Evolutionary conservation across 2,113 vertebrate species (phyloP), one percentile per base, ranked within the genome.

Genomic region (Ranitomeya variabilis): DNA sequence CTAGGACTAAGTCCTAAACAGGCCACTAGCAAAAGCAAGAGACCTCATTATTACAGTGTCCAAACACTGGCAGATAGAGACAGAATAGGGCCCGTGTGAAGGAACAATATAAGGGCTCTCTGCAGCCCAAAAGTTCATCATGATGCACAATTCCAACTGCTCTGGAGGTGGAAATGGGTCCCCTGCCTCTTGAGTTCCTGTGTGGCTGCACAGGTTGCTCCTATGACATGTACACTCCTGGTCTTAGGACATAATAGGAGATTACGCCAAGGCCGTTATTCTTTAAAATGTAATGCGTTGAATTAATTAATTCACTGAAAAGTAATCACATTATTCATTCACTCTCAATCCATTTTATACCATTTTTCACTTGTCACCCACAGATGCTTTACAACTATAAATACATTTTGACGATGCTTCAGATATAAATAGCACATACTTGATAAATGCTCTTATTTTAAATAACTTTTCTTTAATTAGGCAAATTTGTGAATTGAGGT

Each of bases 401-500:
- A 37, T 19, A 18, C 64, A 64, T 19, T 64, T 82, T 45, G 31
- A 18, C 19, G 19, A 23, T 7, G 45, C 60, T 83, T 52, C 19
- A 37, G 13, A 67, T 26, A 54, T 71, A 69, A 85, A 55, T 14
- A 59, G 57, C 8, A 37, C 18, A 64, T 52, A 78, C 60, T 64
- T 9, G 2, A 15, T 51, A 64, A 86, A 86, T 78, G 73, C 11
- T 71, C 18, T 37, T 84, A 51, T 78, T 78, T 77, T n/a, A 57
- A 85, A 59, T 86, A 31, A 51, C 31, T 10, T 74, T 78, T 78
- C 7, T 3, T 73, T 21, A 21, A 51, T 31, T 69, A 80, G 13
- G 21, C n/a, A 80, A 87, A 87, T 87, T 80, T 87, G 55, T 80
- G 55, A 31, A 80, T 37, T 31, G 57, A 13, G 55, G 69, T 80